phyloP scores from a whole-genome alignment of 2,113 vertebrate species.

The Pristiophorus japonicus region DNA sequence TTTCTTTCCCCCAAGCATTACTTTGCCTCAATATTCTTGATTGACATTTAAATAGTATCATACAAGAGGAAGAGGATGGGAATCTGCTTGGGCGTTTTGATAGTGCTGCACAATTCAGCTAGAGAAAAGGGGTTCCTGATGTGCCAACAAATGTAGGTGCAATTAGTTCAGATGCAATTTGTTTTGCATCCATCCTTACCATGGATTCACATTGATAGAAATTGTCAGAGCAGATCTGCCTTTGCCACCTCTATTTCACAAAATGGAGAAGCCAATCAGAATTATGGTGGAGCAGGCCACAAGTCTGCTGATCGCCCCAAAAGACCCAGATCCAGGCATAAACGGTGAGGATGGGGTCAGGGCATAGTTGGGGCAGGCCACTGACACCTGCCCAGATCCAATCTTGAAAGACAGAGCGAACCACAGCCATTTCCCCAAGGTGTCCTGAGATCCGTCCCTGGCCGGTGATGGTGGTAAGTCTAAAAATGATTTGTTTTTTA shows the following conservation, averaged over 20 bases:
- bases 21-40: neutral
- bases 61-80: neutral
- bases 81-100: neutral
- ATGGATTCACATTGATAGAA: neutral
- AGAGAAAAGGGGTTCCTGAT: neutral
- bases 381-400: neutral
- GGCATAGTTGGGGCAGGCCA: neutral
- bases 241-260: no score
- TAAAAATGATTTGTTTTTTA: neutral
- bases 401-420: no score
- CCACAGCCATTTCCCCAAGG: no score
- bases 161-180: neutral
- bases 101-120: neutral
- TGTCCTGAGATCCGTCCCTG: neutral
- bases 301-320: neutral
- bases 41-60: neutral
- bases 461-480: neutral
- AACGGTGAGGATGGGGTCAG: neutral
- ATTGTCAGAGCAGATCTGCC: neutral
- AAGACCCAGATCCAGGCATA: neutral
- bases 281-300: no score
- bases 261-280: no score
- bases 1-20: neutral
- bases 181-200: neutral
- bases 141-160: neutral